A percentile compares a stretch with the other conserved stretches of the same genome.
These are phyloP conservation scores for Chrysolina haemoptera DNA, from an alignment of 2,888 invertebrate genomes.

Conservation along the genomic window DNA sequence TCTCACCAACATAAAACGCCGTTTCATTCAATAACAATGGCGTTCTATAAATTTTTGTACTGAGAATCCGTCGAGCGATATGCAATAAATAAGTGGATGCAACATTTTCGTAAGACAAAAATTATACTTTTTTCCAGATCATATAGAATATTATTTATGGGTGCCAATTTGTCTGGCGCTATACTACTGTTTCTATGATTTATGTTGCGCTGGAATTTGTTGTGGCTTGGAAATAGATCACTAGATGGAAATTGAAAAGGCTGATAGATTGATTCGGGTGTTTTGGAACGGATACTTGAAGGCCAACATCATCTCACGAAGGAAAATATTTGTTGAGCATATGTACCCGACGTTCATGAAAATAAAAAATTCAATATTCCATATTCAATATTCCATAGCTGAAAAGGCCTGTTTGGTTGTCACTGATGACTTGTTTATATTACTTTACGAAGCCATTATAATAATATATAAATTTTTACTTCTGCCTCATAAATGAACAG, in stretches of 20 bases:
- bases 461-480: no score
- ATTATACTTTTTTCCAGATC: conserved; percentile 5
- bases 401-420: no score
- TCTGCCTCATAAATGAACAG: no score
- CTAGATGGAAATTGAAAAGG: neutral
- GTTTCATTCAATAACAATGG: neutral
- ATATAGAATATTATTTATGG: conserved; percentile 4
- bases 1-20: neutral
- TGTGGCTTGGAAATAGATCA: neutral
- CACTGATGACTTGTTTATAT: no score
- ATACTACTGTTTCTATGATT: neutral
- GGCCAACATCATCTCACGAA: neutral
- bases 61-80: neutral
- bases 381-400: no score
- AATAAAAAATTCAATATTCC: no score
- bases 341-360: no score
- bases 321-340: no score
- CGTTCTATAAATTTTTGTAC: conserved; percentile 8
- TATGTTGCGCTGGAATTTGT: neutral
- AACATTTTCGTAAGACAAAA: conserved; percentile 1
- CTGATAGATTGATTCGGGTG: neutral
- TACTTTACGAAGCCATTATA: no score
- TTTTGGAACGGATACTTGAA: neutral
- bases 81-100: neutral
- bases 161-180: neutral